Evolutionary conservation across 92 coral and sea anemone genomes (phyloP), one percentile per base, ranked within the genome.

Genomic region (Paragorgia papillata): DNA sequence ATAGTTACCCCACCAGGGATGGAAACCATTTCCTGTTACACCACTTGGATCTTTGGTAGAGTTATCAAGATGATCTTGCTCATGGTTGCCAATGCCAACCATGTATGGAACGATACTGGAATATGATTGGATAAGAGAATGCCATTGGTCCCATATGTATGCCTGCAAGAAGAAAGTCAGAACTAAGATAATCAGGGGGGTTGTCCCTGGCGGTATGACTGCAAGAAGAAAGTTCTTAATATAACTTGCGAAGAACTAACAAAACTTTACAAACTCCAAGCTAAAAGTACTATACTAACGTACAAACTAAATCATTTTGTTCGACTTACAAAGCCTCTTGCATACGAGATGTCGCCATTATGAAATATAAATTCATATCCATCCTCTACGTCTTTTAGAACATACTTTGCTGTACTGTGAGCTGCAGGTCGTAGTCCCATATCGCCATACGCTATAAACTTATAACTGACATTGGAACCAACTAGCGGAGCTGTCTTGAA

Each of bases 131-230:
- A 90, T 81, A 35, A 90, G 79, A 0, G 90, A 88, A 86, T 90
- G 96, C 96, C 96, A 90, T 35, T 87, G 82, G 33, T 90, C 96
- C 96, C 96, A 90, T 25, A 90, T 79, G 67, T 90, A 90, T 7
- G 86, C 88, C 96, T 90, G 44, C 13, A 6, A 53, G 1, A 37
- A 66, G 46, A 63, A 31, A n/a, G n/a, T n/a, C n/a, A n/a, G n/a
- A n/a, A n/a, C n/a, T n/a, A n/a, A n/a, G n/a, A n/a, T n/a, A n/a
- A n/a, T n/a, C n/a, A n/a, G n/a, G n/a, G n/a, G n/a, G n/a, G n/a
- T n/a, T n/a, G n/a, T 37, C 43, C 43, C 43, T n/a, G n/a, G n/a
- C 43, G 12, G 43, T 4, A 37, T 4, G 6, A 4, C 12, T 37
- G 12, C 43, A 37, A 37, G 43, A 37, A 37, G 6, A 37, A 37